A percentile compares a stretch with the other conserved stretches of the same genome.
phyloP scores from a whole-genome alignment of 2,888 invertebrate species.

The Eilema depressum region DNA sequence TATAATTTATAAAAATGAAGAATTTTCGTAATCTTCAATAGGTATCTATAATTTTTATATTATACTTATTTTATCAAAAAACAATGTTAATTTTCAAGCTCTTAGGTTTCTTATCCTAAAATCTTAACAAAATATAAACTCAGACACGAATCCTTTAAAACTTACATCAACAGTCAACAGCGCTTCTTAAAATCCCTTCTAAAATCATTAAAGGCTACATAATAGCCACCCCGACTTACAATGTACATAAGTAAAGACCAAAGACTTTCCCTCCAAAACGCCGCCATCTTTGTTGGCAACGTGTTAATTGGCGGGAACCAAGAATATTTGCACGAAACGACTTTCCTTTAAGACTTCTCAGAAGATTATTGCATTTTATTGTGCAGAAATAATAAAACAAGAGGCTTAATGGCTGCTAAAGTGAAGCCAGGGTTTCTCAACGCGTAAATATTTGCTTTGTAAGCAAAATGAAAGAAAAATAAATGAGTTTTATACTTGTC shows the following conservation, averaged over 20 bases:
- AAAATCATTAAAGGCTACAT: conserved; percentile 59
- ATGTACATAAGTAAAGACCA: conserved; percentile 67
- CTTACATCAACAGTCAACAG: conserved; percentile 23
- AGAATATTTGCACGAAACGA: conserved; percentile 62
- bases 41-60: background rate
- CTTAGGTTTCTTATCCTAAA: background rate
- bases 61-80: background rate
- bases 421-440: conserved; percentile 38
- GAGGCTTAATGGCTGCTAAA: conserved; percentile 48
- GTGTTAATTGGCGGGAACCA: conserved; percentile 81
- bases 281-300: conserved; percentile 76
- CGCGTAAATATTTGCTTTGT: conserved; percentile 33
- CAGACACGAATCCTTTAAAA: conserved; percentile 12
- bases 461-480: conserved; percentile 19
- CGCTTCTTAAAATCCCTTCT: conserved; percentile 26
- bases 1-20: no score
- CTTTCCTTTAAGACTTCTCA: conserved; percentile 59
- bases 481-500: conserved; percentile 10
- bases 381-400: conserved; percentile 56
- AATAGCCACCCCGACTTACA: conserved; percentile 61
- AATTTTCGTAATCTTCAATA: no score
- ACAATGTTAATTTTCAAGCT: background rate
- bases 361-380: conserved; percentile 65
- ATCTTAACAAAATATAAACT: background rate
- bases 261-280: conserved; percentile 68